phyloP scores from a whole-genome alignment of 2,113 vertebrate genomes.

The Furnarius figulus region DNA sequence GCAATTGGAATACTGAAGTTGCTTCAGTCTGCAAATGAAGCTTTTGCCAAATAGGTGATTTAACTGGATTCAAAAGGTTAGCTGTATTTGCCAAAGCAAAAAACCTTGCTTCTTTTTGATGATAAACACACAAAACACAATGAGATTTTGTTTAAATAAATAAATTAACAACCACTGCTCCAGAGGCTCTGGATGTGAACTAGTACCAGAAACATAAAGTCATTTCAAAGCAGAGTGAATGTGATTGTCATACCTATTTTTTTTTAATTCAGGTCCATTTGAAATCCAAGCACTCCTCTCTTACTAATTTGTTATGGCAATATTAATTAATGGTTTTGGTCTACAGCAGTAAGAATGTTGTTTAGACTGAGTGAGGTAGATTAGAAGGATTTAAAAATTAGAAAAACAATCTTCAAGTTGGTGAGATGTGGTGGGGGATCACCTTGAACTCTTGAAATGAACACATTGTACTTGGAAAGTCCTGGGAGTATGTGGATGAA shows the following conservation, averaged over 20 bases:
- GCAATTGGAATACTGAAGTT: neutral
- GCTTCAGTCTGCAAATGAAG: neutral
- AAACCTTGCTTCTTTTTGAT: neutral
- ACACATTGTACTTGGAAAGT: conserved; percentile 56
- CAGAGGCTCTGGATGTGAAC: neutral
- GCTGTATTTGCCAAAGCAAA: neutral
- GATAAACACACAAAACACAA: neutral
- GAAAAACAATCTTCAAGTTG: conserved; percentile 78
- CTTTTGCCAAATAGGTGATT: neutral
- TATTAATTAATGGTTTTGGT: conserved; percentile 86
- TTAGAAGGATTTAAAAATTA: conserved; percentile 79
- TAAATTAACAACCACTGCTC: neutral
- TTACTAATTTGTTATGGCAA: conserved; percentile 82
- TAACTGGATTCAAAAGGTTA: neutral
- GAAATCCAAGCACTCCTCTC: conserved; percentile 59
- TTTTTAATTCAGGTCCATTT: conserved; percentile 69
- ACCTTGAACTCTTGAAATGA: conserved; percentile 81
- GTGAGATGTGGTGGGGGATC: conserved; percentile 77
- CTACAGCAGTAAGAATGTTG: conserved; percentile 68
- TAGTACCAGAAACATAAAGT: conserved; percentile 65
- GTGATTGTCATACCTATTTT: conserved; percentile 74
- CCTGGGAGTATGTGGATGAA: neutral
- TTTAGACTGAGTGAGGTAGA: conserved; percentile 80
- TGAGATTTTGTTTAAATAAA: neutral
- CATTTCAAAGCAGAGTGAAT: conserved; percentile 63